Evolutionary conservation across 1,140 invertebrate genomes (phyloP), one percentile per base, ranked within the genome.

Genomic region (Drosophila repleta): DNA sequence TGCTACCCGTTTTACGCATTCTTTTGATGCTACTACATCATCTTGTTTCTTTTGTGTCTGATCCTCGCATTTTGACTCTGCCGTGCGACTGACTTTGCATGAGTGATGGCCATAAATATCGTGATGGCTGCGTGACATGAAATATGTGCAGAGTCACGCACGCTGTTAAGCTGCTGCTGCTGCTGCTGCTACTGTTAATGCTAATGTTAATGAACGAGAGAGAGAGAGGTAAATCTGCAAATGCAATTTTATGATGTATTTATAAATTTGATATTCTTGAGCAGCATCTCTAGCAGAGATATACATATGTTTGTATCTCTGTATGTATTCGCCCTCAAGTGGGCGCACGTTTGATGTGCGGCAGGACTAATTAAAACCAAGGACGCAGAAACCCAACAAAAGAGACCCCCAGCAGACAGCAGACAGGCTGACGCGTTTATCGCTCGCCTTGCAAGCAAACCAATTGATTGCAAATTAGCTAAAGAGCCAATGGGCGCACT

Each of bases 1-100:
- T 72, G 81, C 81, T 85, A 85, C 81, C 77, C 70, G 81, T 85
- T 87, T 85, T 85, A 85, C 81, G 81, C 81, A 79, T 85, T 85
- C 82, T 66, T 85, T 87, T 81, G 66, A 78, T 80, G 60, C 74
- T 62, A 52, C 56, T 55, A 46, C 55, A 49, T 58, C 78, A 61
- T 66, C 60, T 41, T 41, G 60, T 83, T 83, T 74, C 77, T 87
- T 85, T 87, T 81, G 81, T 87, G 82, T 81, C 77, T 85, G 82
- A 85, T 84, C 81, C 82, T 85, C 82, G 66, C 67, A 83, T 76
- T 68, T 68, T 62, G 70, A 73, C 70, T 55, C 32, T 41, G 64
- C 41, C 35, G 39, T 17, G 17, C 24, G 24, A 41, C 45, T 45
- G 61, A 53, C 69, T 41, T 68, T 67, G 65, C 56, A 51, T 70